Evolutionary conservation across 2,888 invertebrate species (phyloP).

Genomic region (Lasioglossum zephyrum): DNA sequence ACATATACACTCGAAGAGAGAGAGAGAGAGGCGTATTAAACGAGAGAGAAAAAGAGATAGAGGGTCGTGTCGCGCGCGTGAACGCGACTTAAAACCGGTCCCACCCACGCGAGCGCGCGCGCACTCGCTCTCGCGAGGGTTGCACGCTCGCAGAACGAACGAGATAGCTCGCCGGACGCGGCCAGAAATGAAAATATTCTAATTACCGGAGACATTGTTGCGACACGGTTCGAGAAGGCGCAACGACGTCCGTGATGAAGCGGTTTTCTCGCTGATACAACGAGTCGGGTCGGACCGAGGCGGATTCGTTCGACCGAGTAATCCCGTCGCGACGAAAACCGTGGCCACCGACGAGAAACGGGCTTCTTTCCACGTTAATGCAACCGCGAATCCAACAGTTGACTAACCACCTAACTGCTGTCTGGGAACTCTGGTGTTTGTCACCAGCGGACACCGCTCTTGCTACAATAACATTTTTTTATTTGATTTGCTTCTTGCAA

Average conservation of each 20-base stretch:
- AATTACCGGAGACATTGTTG: slow-evolving; percentile 66
- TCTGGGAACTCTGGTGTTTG: neutral
- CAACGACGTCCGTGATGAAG: slow-evolving; percentile 12
- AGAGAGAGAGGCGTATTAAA: neutral
- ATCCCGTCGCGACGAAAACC: slow-evolving; percentile 10
- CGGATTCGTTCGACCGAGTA: slow-evolving; percentile 6
- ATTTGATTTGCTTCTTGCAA: too few relatives aligned
- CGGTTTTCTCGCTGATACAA: neutral
- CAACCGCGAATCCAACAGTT: neutral
- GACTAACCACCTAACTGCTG: neutral
- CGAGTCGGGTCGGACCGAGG: neutral
- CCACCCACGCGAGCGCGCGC: slow-evolving; percentile 67
- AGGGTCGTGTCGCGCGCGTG: slow-evolving; percentile 57
- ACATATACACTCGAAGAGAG: neutral
- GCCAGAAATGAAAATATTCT: slow-evolving; percentile 66
- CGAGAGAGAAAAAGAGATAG: neutral
- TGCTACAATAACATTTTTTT: neutral
- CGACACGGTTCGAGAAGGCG: slow-evolving; percentile 40
- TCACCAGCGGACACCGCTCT: neutral
- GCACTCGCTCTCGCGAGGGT: slow-evolving; percentile 46
- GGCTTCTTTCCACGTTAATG: neutral
- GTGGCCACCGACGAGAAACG: slow-evolving; percentile 5
- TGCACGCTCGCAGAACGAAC: slow-evolving; percentile 54
- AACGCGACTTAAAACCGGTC: slow-evolving; percentile 70
- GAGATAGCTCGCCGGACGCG: slow-evolving; percentile 33